These are phyloP conservation scores for Muschampia plurimacula DNA, from an alignment of 2,888 invertebrate species.

Conservation along the genomic window DNA sequence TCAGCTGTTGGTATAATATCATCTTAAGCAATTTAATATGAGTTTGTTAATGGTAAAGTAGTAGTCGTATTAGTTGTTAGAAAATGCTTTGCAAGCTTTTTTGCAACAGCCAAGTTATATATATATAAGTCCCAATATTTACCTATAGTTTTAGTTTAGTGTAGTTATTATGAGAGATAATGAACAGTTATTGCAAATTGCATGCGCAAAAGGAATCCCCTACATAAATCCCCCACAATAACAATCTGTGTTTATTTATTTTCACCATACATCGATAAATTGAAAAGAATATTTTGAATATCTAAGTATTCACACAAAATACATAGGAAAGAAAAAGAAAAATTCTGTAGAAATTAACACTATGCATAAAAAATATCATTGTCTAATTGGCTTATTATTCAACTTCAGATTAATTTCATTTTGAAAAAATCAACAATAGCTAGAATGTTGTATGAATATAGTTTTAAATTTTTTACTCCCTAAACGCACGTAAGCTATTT, in stretches of 20 bases:
- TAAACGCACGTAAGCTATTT: too few species aligned
- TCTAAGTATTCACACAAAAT: too few species aligned
- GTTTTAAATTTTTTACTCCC: too few species aligned
- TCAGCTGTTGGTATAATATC: constrained; percentile 22
- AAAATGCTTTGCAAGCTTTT: constrained; percentile 9
- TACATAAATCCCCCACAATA: not conserved
- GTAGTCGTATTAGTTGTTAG: constrained; percentile 8
- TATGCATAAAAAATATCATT: too few species aligned
- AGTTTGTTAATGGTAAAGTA: constrained; percentile 8
- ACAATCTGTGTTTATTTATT: not conserved
- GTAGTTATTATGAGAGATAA: not conserved
- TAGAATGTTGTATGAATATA: too few species aligned
- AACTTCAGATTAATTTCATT: too few species aligned
- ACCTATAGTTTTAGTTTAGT: not conserved
- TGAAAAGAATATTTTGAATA: too few species aligned
- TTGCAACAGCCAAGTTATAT: not conserved
- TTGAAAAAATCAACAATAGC: too few species aligned
- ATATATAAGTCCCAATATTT: not conserved
- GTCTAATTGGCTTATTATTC: too few species aligned
- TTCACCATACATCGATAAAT: not conserved
- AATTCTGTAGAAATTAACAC: too few species aligned
- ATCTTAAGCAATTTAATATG: constrained; percentile 13
- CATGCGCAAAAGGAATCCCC: not conserved
- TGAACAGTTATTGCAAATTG: not conserved
- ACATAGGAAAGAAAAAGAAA: too few species aligned